These are phyloP conservation scores for Chaenodraco wilsoni DNA, from an alignment of 2,797 vertebrate species.

Conservation along the genomic window DNA sequence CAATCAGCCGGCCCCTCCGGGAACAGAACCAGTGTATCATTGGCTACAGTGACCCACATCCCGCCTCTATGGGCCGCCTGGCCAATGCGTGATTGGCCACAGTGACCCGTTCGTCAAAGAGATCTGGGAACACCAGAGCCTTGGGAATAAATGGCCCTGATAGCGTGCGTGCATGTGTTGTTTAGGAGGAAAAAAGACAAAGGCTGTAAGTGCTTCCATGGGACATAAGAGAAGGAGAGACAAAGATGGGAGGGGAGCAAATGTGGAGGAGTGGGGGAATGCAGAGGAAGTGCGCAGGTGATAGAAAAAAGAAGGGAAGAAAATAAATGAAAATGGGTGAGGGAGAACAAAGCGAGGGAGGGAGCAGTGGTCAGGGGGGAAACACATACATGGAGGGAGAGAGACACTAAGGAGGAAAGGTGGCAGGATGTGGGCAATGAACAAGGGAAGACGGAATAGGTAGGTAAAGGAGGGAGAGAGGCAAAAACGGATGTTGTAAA, in stretches of 20 bases:
- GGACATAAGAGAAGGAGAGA: constrained; percentile 35
- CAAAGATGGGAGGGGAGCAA: constrained; percentile 29
- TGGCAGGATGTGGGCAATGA: constrained; percentile 7
- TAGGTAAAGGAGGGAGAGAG: neutral
- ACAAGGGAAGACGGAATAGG: constrained; percentile 21
- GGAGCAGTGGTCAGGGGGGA: constrained; percentile 12
- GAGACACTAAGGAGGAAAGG: constrained; percentile 1
- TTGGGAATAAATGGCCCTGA: constrained; percentile 78
- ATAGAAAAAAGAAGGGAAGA: constrained; percentile 7
- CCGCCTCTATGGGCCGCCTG: constrained; percentile 75
- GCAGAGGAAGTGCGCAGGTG: constrained; percentile 11
- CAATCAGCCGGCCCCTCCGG: constrained; percentile 63
- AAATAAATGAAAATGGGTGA: constrained; percentile 17
- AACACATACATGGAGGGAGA: constrained; percentile 6
- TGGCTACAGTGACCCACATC: constrained; percentile 67
- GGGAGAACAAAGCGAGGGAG: constrained; percentile 11
- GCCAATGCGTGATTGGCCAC: constrained; percentile 80
- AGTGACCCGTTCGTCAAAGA: constrained; percentile 74
- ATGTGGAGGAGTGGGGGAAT: constrained; percentile 8
- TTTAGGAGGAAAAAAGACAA: constrained; percentile 71
- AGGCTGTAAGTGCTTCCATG: constrained; percentile 57
- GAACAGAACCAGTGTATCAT: constrained; percentile 53
- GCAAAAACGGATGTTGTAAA: constrained; percentile 2
- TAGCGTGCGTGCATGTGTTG: constrained; percentile 67
- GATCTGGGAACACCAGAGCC: constrained; percentile 74